These are phyloP conservation scores for Neria commutata DNA, from an alignment of 2,888 invertebrate species.

Conservation along the genomic window DNA sequence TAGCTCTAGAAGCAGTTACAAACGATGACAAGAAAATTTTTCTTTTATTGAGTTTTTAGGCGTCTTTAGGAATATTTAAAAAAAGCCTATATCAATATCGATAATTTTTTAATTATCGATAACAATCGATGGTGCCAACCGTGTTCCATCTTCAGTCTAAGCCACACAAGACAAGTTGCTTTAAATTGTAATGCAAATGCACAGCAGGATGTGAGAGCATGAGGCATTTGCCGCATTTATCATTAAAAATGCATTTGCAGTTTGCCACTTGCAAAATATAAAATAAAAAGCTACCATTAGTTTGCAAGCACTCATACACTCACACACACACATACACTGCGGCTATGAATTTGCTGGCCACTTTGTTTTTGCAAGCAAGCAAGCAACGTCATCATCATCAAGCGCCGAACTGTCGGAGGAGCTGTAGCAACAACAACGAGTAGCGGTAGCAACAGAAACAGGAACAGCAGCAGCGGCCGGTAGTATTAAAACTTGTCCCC, in stretches of 20 bases:
- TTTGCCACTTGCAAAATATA: slow-evolving; percentile 9
- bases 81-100: no score
- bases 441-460: slow-evolving; percentile 12
- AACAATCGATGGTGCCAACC: no score
- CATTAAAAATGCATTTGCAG: slow-evolving; percentile 32
- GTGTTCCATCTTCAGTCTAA: no score
- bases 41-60: no score
- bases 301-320: slow-evolving; percentile 3
- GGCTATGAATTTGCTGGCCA: no score
- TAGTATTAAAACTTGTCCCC: slow-evolving; percentile 7
- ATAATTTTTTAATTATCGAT: no score
- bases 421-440: slow-evolving; percentile 20
- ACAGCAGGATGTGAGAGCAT: no score
- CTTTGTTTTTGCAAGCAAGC: background rate
- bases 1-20: no score
- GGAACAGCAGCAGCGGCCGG: slow-evolving; percentile 30
- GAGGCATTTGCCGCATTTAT: slow-evolving; percentile 21
- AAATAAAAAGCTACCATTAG: slow-evolving; percentile 30
- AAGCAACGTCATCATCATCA: background rate
- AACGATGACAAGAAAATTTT: no score
- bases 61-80: no score
- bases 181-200: no score
- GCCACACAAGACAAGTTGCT: no score
- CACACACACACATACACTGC: background rate
- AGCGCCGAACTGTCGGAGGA: background rate